Evolutionary conservation across 2,797 vertebrate species (phyloP), one percentile per base, ranked within the genome.

Genomic region (Gymnothorax javanicus): DNA sequence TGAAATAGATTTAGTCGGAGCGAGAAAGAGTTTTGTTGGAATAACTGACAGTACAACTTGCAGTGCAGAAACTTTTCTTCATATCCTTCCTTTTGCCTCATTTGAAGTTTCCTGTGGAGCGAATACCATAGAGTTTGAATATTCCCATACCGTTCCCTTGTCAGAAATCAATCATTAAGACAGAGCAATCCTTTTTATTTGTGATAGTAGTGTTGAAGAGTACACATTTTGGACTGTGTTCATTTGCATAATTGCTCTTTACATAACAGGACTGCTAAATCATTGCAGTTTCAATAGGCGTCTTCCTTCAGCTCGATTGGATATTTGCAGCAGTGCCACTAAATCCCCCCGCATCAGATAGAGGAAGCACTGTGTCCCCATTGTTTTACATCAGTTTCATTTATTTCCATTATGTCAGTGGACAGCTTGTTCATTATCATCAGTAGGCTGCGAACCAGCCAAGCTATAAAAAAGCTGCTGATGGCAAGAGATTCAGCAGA

Each of bases 391-490:
- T 56, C n/a, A 54, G 1, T 54, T 56, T 81, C 50, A 56, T 81
- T 81, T 79, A 50, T 20, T 79, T 79, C 43, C 75, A 81, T 54
- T 81, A 54, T 81, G 3, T 81, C 17, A 20, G 50, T 13, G 77
- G 23, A 81, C 77, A 81, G 77, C 52, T 56, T 81, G 77, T 81
- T 81, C 77, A 81, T 81, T 54, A 81, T 81, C 50, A 54, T 81
- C 20, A 81, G 77, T 81, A 81, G 7, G 50, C 52, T 56, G 77
- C 52, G n/a, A 81, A 56, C 7, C 77, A 81, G 50, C 56, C 50
- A 9, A 54, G 77, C 77, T 81, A n/a, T 54, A 81, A 77, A 12
- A 81, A 54, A 43, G 17, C 50, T 81, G 77, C 50, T 56, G 73
- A 77, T 33, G 33, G 73, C 33, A 77, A 50, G 15, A 43, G 11